Evolutionary conservation across 2,888 invertebrate genomes (phyloP).

Genomic region (Drosophila barbarae): DNA sequence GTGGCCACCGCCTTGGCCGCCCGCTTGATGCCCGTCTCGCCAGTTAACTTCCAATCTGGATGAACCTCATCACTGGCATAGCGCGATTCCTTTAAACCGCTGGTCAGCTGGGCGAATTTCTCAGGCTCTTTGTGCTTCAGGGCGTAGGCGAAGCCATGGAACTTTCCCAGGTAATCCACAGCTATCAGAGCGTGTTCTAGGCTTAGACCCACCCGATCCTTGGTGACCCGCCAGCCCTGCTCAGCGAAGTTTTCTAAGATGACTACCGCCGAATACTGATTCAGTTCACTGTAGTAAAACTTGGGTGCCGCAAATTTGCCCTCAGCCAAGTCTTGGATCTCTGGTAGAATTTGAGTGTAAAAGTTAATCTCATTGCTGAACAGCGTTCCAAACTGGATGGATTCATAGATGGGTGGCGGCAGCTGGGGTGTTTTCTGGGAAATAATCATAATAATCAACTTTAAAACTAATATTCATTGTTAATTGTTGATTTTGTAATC

Average conservation of each 20-base stretch:
- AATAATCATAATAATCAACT: neutral
- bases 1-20: constrained; percentile 40
- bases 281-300: constrained; percentile 71
- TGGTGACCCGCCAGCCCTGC: constrained; percentile 71
- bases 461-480: neutral
- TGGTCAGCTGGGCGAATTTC: constrained; percentile 60
- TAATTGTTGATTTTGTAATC: neutral
- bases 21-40: constrained; percentile 48
- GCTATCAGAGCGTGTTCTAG: constrained; percentile 75
- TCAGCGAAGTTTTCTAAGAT: constrained; percentile 74
- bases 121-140: constrained; percentile 60
- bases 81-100: constrained; percentile 68
- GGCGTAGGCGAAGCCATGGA: constrained; percentile 77
- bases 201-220: constrained; percentile 66
- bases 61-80: constrained; percentile 49
- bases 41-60: constrained; percentile 12
- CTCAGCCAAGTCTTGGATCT: constrained; percentile 53
- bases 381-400: constrained; percentile 66
- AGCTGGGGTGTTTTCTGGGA: constrained; percentile 75
- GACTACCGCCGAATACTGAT: constrained; percentile 60
- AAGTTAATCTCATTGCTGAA: constrained; percentile 76
- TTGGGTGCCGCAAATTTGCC: constrained; percentile 62
- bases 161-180: constrained; percentile 72
- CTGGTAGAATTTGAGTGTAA: constrained; percentile 74
- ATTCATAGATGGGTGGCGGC: constrained; percentile 61